Evolutionary conservation across 1,140 invertebrate species (phyloP), one percentile per base, ranked within the genome.

Genomic region (Bombus huntii): DNA sequence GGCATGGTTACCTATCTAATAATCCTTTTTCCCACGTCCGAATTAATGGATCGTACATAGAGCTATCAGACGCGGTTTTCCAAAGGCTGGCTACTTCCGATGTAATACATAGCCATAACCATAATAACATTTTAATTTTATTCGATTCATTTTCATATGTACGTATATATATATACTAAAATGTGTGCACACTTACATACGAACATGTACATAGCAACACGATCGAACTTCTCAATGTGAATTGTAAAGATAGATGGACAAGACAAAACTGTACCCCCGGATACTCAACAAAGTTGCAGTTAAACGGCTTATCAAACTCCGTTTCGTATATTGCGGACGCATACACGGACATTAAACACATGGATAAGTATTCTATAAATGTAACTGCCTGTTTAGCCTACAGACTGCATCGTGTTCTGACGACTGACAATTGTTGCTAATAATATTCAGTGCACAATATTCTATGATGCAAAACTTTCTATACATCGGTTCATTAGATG

Each of bases 11-110:
- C 22, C 75, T 34, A 65, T 57, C 83, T 80, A 85, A 85, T 85
- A 85, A 85, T 80, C 68, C 57, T 80, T 80, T 80, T 85, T 85
- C 68, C 77, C 76, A 85, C 68, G 68, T 72, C 42, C 62, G 22
- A 80, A 85, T 85, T 80, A 80, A 85, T 85, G 76, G 68, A 37
- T 15, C 44, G 65, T 53, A 15, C 53, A 22, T 53, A 53, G 47
- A 53, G 18, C 66, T 57, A 47, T 72, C 68, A 53, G 42, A n/a
- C 42, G 68, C 9, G 68, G 83, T 80, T 72, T 80, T 13, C 42
- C 53, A 70, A 80, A 85, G 77, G 57, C 13, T 12, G 13, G 12
- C 53, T 80, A 85, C 31, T 65, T 85, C 68, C 66, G 18, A 65
- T 25, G 42, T 34, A 59, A 76, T 53, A 83, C 42, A 76, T n/a